Evolutionary conservation across 2,113 vertebrate species (phyloP).

Genomic region (Motacilla tschutschensis): DNA sequence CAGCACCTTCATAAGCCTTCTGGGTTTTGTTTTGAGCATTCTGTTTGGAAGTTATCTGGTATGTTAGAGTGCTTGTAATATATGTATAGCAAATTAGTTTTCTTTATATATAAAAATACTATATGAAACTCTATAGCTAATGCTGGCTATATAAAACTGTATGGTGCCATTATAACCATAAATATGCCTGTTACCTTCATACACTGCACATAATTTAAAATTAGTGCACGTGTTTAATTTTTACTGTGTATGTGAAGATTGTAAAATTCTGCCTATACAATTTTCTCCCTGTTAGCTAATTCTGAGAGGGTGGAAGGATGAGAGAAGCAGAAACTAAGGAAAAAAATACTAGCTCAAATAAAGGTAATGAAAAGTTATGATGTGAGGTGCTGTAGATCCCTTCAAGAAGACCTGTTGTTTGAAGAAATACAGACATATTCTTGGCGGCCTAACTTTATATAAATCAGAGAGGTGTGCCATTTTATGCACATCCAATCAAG

Average conservation of each 20-base stretch:
- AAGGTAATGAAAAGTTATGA: not conserved
- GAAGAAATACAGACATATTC: slow-evolving; percentile 16
- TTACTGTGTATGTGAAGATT: not conserved
- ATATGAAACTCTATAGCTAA: not conserved
- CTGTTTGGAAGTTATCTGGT: not conserved
- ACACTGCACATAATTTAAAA: not conserved
- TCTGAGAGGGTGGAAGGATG: not conserved
- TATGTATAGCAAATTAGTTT: not conserved
- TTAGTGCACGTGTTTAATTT: not conserved
- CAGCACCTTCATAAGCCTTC: not conserved
- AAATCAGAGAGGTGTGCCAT: not conserved
- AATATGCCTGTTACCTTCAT: not conserved
- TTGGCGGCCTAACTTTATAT: not conserved
- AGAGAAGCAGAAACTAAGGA: not conserved
- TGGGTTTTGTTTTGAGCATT: not conserved
- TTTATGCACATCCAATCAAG: not conserved
- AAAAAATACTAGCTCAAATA: not conserved
- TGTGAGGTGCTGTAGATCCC: not conserved
- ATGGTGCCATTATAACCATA: not conserved
- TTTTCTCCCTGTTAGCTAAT: not conserved
- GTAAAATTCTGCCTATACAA: not conserved
- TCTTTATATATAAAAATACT: not conserved
- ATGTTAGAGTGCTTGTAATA: not conserved
- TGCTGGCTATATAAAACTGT: not conserved
- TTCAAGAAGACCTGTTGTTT: slow-evolving; percentile 7